Evolutionary conservation across 2,113 vertebrate genomes (phyloP).

Genomic region (Ophthalmolycus amberensis): DNA sequence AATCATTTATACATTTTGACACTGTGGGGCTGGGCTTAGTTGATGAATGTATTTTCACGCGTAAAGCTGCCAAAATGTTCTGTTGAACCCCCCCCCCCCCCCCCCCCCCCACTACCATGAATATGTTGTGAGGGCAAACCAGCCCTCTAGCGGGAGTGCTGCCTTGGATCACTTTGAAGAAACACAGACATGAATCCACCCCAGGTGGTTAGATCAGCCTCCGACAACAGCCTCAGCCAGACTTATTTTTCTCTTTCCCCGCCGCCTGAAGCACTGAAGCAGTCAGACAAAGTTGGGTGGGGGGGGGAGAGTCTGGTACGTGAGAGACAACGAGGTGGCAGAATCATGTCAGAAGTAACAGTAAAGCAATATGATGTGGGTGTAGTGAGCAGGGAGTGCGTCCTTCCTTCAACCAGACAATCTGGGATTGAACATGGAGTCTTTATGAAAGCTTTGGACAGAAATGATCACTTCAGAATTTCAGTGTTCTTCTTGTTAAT

Average conservation of each 20-base stretch:
- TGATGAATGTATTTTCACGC: slow-evolving; percentile 62
- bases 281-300: slow-evolving; percentile 32
- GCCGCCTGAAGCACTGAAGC: slow-evolving; percentile 55
- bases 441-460: background rate
- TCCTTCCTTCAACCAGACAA: background rate
- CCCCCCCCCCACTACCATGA: slow-evolving; percentile 19
- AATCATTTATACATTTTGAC: slow-evolving; percentile 61
- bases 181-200: slow-evolving; percentile 67
- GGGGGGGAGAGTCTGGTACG: slow-evolving; percentile 2
- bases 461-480: background rate
- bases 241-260: background rate
- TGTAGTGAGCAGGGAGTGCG: slow-evolving; percentile 3
- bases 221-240: slow-evolving; percentile 55
- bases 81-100: slow-evolving; percentile 20
- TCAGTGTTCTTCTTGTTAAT: background rate
- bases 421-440: background rate
- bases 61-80: slow-evolving; percentile 63
- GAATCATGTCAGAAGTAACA: slow-evolving; percentile 38
- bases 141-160: slow-evolving; percentile 55
- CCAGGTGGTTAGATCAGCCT: slow-evolving; percentile 67
- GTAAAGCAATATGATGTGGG: slow-evolving; percentile 1
- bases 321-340: slow-evolving; percentile 32
- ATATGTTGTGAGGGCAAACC: slow-evolving; percentile 63
- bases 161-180: slow-evolving; percentile 64
- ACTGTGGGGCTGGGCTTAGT: slow-evolving; percentile 31